phyloP scores from a whole-genome alignment of 2,888 invertebrate genomes.

The Lithophane ornitopus region DNA sequence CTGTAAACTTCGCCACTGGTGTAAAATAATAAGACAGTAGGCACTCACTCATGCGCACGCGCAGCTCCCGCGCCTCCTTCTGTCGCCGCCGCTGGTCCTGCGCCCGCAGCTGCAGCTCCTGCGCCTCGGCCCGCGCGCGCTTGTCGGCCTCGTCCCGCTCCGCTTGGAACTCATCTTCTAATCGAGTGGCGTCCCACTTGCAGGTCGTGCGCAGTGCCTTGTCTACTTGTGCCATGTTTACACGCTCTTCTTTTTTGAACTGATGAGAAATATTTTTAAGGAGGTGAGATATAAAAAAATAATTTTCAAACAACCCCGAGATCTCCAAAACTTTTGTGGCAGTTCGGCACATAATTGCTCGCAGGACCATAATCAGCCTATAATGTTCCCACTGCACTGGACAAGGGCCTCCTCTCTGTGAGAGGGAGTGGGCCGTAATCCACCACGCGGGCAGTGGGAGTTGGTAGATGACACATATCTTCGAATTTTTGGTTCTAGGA shows the following conservation, averaged over 20 bases:
- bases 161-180: conserved; percentile 78
- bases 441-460: no score
- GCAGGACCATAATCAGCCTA: no score
- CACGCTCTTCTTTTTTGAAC: conserved; percentile 97
- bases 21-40: neutral
- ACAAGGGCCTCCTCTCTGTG: no score
- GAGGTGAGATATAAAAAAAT: no score
- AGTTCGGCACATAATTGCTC: no score
- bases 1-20: neutral
- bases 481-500: no score
- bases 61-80: conserved; percentile 67
- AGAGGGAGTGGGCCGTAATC: no score
- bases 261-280: conserved; percentile 56
- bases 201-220: conserved; percentile 93
- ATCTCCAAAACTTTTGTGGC: no score
- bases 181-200: conserved; percentile 91
- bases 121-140: conserved; percentile 69
- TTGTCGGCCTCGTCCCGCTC: conserved; percentile 76
- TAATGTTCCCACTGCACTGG: no score
- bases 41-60: conserved; percentile 69
- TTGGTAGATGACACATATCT: no score
- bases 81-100: conserved; percentile 86
- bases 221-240: conserved; percentile 93
- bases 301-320: no score
- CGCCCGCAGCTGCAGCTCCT: conserved; percentile 80